These are phyloP conservation scores for Parauchenoglanis ngamensis DNA, from an alignment of 2,797 vertebrate genomes.

Conservation along the genomic window DNA sequence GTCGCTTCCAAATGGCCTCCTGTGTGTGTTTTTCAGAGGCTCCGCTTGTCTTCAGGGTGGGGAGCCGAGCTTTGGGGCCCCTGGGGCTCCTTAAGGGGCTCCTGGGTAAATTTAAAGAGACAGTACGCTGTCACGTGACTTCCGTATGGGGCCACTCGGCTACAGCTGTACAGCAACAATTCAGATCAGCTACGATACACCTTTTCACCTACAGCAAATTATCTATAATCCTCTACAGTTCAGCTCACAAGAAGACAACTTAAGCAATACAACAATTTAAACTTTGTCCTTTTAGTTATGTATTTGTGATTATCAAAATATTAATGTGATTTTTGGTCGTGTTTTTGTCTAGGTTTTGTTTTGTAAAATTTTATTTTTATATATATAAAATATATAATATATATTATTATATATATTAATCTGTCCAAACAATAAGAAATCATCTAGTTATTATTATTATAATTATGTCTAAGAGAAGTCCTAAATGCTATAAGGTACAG, in stretches of 20 bases:
- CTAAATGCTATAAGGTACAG: background rate
- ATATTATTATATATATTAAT: no score
- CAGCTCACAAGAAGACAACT: background rate
- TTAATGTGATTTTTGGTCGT: background rate
- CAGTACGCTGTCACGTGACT: constrained; percentile 76
- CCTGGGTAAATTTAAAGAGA: constrained; percentile 99
- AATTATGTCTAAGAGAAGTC: background rate
- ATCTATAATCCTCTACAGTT: background rate
- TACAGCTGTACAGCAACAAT: background rate
- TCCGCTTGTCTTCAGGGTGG: constrained; percentile 89
- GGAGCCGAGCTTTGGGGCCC: constrained; percentile 92
- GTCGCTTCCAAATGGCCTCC: constrained; percentile 67
- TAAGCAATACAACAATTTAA: background rate
- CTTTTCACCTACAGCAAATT: background rate
- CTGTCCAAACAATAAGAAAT: background rate
- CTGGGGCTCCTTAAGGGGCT: constrained; percentile 98
- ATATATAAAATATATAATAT: no score
- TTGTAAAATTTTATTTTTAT: background rate
- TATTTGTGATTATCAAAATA: background rate
- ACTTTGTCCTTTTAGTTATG: background rate
- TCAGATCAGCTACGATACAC: background rate
- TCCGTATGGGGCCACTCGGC: constrained; percentile 59
- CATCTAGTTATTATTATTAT: background rate
- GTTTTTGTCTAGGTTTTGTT: background rate
- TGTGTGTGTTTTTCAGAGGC: constrained; percentile 74